phyloP scores from a whole-genome alignment of 2,113 vertebrate genomes.

The Alethe castanea region DNA sequence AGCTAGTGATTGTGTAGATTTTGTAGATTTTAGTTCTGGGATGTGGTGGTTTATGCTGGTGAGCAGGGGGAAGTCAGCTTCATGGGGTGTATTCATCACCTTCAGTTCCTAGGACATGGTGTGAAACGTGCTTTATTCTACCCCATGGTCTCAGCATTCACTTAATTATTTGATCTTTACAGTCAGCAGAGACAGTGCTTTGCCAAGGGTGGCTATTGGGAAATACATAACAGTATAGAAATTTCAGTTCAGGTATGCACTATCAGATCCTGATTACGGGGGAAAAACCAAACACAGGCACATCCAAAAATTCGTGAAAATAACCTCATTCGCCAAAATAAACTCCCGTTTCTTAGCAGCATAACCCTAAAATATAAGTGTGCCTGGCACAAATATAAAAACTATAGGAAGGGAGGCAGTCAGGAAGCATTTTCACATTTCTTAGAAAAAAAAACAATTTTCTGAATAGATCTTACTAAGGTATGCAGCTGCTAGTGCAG shows the following conservation, averaged over 20 bases:
- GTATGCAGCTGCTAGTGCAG: background rate
- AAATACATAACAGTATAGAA: background rate
- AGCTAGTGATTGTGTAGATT: background rate
- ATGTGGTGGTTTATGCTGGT: background rate
- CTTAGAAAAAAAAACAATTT: background rate
- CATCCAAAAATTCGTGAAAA: background rate
- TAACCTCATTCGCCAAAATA: background rate
- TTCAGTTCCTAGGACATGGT: background rate
- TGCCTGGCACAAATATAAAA: background rate
- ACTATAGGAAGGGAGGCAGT: background rate
- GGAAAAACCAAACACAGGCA: background rate
- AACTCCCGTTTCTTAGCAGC: background rate
- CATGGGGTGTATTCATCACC: background rate
- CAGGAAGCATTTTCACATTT: background rate
- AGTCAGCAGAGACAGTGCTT: background rate
- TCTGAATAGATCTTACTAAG: background rate
- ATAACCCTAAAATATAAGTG: background rate
- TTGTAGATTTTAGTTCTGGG: background rate
- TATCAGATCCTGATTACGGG: background rate
- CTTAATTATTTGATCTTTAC: background rate
- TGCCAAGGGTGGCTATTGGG: background rate
- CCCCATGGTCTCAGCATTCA: background rate
- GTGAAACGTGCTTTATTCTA: background rate
- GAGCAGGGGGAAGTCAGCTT: background rate
- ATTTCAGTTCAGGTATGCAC: background rate